Evolutionary conservation across 2,113 vertebrate species (phyloP).

Genomic region (Neopipo cinnamomea): DNA sequence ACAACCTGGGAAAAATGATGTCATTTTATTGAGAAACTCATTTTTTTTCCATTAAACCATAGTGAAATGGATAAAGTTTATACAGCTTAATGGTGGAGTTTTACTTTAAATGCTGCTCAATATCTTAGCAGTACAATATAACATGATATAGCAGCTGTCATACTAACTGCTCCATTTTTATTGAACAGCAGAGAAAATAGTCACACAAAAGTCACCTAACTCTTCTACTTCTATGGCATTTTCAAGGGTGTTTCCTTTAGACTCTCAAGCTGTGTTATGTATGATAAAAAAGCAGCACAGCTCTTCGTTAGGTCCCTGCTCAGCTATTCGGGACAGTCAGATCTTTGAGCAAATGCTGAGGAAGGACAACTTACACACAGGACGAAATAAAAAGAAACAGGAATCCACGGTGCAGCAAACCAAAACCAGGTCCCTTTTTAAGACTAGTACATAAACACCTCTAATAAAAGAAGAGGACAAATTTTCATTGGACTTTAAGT

Average conservation of each 20-base stretch:
- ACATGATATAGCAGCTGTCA: constrained; percentile 66
- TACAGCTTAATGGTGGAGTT: constrained; percentile 56
- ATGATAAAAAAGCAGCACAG: neutral
- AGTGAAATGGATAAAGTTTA: constrained; percentile 65
- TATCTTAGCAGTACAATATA: constrained; percentile 41
- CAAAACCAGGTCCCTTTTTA: constrained; percentile 61
- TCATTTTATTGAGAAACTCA: constrained; percentile 66
- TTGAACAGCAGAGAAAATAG: constrained; percentile 54
- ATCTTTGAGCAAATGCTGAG: neutral
- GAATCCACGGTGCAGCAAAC: constrained; percentile 40
- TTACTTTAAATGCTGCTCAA: constrained; percentile 62
- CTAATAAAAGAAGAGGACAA: constrained; percentile 58
- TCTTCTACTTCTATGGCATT: constrained; percentile 11
- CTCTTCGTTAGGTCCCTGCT: neutral
- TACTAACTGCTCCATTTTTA: constrained; percentile 51
- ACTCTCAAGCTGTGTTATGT: neutral
- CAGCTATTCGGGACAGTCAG: neutral
- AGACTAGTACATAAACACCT: constrained; percentile 65
- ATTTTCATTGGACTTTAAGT: constrained; percentile 54
- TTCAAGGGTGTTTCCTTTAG: constrained; percentile 21
- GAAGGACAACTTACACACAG: neutral
- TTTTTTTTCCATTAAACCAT: constrained; percentile 65
- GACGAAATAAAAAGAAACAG: constrained; percentile 39
- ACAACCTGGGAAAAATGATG: constrained; percentile 60
- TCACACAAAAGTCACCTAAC: constrained; percentile 37